These are phyloP conservation scores for Neoitamus cyanurus DNA, from an alignment of 2,888 invertebrate species.

Conservation along the genomic window DNA sequence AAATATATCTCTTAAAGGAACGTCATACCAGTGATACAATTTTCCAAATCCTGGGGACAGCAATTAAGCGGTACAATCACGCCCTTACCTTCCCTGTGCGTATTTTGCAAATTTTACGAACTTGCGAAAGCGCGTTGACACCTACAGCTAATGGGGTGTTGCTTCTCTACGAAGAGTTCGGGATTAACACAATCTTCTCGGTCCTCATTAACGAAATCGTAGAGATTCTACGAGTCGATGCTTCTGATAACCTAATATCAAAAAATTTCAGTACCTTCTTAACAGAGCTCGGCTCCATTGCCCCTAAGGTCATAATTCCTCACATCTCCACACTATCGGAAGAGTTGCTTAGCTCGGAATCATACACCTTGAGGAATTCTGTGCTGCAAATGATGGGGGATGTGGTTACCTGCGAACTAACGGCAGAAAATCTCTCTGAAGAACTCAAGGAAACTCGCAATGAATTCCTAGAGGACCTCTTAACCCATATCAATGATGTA, in stretches of 20 bases:
- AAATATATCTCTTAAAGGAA: slow-evolving; percentile 68
- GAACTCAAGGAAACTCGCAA: slow-evolving; percentile 78
- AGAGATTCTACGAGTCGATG: slow-evolving; percentile 60
- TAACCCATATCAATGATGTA: slow-evolving; percentile 85
- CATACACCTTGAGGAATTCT: slow-evolving; percentile 80
- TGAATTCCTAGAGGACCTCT: slow-evolving; percentile 81
- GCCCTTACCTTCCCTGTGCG: slow-evolving; percentile 81
- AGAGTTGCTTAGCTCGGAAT: slow-evolving; percentile 68
- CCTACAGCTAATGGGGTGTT: slow-evolving; percentile 63
- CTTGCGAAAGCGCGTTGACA: slow-evolving; percentile 59
- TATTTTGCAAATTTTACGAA: slow-evolving; percentile 71
- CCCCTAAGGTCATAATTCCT: slow-evolving; percentile 64
- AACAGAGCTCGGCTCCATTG: slow-evolving; percentile 61
- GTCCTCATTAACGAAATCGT: slow-evolving; percentile 64
- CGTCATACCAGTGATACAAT: slow-evolving; percentile 76
- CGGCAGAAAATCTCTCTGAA: slow-evolving; percentile 77
- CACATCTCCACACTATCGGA: slow-evolving; percentile 63
- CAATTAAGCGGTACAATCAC: slow-evolving; percentile 87
- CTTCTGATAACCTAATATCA: slow-evolving; percentile 60
- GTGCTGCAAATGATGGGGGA: slow-evolving; percentile 86
- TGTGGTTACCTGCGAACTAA: slow-evolving; percentile 77
- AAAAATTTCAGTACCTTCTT: slow-evolving; percentile 64
- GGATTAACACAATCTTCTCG: slow-evolving; percentile 62
- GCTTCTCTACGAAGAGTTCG: slow-evolving; percentile 63
- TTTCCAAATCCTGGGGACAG: slow-evolving; percentile 81